A percentile compares a stretch with the other conserved stretches of the same genome.
Evolutionary conservation across 2,888 invertebrate species (phyloP).

Genomic region (Strigamia transsilvanica): DNA sequence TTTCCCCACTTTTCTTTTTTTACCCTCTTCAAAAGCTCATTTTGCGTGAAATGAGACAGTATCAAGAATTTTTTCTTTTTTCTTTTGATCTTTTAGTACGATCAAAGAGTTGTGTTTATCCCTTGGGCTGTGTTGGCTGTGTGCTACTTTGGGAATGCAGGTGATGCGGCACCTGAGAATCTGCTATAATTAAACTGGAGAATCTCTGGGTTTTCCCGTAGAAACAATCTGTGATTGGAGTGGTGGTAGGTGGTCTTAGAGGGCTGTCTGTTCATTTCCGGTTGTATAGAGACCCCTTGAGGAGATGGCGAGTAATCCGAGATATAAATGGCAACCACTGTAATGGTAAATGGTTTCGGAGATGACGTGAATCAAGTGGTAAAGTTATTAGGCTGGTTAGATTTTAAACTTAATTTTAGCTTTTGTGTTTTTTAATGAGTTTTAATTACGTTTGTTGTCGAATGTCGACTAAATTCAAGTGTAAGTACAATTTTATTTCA

Average conservation of each 20-base stretch:
- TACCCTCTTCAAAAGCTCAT: too few relatives aligned
- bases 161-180: slow-evolving; percentile 38
- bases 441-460: background rate
- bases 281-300: slow-evolving; percentile 35
- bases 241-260: background rate
- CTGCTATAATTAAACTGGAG: slow-evolving; percentile 31
- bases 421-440: background rate
- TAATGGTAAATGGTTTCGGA: slow-evolving; percentile 23
- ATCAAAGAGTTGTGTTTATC: slow-evolving; percentile 28
- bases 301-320: slow-evolving; percentile 12
- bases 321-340: slow-evolving; percentile 21
- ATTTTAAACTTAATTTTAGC: background rate
- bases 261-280: slow-evolving; percentile 35
- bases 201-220: slow-evolving; percentile 19
- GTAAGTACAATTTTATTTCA: too few relatives aligned
- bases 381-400: slow-evolving; percentile 16
- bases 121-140: background rate
- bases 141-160: background rate
- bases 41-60: background rate
- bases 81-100: slow-evolving; percentile 16
- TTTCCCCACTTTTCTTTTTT: background rate
- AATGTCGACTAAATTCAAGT: too few relatives aligned
- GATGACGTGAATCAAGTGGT: background rate
- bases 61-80: background rate
- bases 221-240: slow-evolving; percentile 32